Evolutionary conservation across 2,888 invertebrate species (phyloP).

Genomic region (Mimas tiliae): DNA sequence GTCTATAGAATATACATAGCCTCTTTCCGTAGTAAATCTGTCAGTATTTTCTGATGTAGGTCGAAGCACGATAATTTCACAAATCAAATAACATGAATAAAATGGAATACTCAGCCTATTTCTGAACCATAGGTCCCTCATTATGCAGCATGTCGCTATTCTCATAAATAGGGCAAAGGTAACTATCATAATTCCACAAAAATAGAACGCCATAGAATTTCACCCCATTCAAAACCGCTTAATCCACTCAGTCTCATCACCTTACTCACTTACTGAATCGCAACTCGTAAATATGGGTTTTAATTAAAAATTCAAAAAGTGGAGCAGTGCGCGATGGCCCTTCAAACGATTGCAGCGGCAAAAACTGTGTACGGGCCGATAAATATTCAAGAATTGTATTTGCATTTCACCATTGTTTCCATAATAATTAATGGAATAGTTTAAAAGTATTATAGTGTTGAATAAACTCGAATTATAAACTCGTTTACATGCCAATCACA

Average conservation of each 20-base stretch:
- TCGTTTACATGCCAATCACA: no score
- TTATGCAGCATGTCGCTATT: not conserved
- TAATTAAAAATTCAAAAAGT: slow-evolving; percentile 20
- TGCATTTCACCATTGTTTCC: not conserved
- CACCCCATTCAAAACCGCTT: not conserved
- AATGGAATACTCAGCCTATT: no score
- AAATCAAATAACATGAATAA: no score
- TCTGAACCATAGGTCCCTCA: no score
- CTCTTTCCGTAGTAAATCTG: not conserved
- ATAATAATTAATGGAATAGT: not conserved
- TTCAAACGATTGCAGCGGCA: slow-evolving; percentile 10
- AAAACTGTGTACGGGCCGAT: not conserved
- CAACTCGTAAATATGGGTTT: slow-evolving; percentile 14
- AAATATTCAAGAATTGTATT: slow-evolving; percentile 15
- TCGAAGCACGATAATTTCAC: not conserved
- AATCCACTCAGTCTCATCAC: not conserved
- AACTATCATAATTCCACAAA: not conserved
- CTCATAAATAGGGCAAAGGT: not conserved
- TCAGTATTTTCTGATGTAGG: not conserved
- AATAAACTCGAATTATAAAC: not conserved
- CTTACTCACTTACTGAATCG: not conserved
- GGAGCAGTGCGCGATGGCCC: slow-evolving; percentile 1
- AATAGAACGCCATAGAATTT: not conserved
- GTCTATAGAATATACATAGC: no score
- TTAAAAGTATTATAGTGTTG: not conserved